These are phyloP conservation scores for Elgonia sp. DNA, from an alignment of 2,888 invertebrate genomes.

Conservation along the genomic window DNA sequence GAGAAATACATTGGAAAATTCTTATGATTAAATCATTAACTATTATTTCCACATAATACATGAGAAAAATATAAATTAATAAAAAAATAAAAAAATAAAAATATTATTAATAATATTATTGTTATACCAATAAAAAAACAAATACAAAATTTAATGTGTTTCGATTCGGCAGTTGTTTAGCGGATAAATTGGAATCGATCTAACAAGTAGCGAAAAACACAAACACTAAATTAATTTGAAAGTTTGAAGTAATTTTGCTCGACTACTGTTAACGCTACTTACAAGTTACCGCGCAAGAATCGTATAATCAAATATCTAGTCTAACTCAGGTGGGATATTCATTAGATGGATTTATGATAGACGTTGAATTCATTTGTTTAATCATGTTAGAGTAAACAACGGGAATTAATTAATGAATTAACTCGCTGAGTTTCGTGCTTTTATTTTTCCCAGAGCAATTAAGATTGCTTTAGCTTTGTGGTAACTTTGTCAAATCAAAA, in stretches of 20 bases:
- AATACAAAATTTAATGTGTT: no score
- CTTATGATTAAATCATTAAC: no score
- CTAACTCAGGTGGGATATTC: neutral
- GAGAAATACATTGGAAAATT: neutral
- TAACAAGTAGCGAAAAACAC: slow-evolving; percentile 12
- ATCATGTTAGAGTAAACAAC: slow-evolving; percentile 26
- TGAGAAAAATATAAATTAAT: no score
- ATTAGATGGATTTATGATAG: slow-evolving; percentile 35
- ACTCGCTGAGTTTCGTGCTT: neutral
- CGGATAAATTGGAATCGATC: slow-evolving; percentile 1
- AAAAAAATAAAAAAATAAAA: no score
- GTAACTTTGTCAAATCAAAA: neutral
- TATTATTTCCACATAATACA: no score
- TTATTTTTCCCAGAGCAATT: neutral
- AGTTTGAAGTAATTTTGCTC: slow-evolving; percentile 31
- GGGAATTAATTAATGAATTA: slow-evolving; percentile 15
- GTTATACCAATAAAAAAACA: no score
- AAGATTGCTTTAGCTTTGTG: neutral
- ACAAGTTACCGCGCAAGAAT: slow-evolving; percentile 39
- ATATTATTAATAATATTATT: no score
- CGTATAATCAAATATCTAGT: slow-evolving; percentile 47
- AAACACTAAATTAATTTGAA: slow-evolving; percentile 45
- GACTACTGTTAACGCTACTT: slow-evolving; percentile 12
- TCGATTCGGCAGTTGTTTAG: no score
- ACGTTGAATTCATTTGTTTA: slow-evolving; percentile 41